phyloP scores from a whole-genome alignment of 2,113 vertebrate species.

The Melanerpes aurifrons region DNA sequence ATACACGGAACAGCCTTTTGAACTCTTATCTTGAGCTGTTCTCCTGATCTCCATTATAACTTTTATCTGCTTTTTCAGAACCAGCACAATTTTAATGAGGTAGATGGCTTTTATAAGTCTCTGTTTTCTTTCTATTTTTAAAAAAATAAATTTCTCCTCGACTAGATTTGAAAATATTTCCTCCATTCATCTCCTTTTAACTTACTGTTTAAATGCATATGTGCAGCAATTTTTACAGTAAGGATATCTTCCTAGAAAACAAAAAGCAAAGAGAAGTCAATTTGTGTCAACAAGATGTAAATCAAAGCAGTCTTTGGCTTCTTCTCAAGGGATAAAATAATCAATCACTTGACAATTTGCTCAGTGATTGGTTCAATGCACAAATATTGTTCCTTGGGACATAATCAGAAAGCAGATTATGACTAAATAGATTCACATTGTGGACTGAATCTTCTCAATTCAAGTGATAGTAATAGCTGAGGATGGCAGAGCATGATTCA shows the following conservation, averaged over 20 bases:
- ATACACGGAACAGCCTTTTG: not conserved
- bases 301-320: not conserved
- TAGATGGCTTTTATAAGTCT: not conserved
- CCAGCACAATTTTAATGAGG: not conserved
- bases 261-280: not conserved
- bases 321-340: not conserved
- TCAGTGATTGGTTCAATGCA: not conserved
- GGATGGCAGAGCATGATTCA: not conserved
- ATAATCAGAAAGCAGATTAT: not conserved
- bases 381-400: not conserved
- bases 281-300: not conserved
- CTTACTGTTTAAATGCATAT: not conserved
- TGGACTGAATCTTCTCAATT: not conserved
- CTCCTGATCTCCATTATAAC: not conserved
- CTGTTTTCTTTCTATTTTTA: too few species aligned
- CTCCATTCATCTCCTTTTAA: not conserved
- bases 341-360: not conserved
- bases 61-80: not conserved
- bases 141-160: too few species aligned
- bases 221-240: not conserved
- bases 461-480: not conserved
- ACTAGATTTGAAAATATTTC: not conserved
- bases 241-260: not conserved
- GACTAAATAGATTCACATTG: not conserved
- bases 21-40: not conserved